Base-by-base conservation (phyloP, 92 coral and sea anemone genomes). In the Paramuricea clavata region DNA sequence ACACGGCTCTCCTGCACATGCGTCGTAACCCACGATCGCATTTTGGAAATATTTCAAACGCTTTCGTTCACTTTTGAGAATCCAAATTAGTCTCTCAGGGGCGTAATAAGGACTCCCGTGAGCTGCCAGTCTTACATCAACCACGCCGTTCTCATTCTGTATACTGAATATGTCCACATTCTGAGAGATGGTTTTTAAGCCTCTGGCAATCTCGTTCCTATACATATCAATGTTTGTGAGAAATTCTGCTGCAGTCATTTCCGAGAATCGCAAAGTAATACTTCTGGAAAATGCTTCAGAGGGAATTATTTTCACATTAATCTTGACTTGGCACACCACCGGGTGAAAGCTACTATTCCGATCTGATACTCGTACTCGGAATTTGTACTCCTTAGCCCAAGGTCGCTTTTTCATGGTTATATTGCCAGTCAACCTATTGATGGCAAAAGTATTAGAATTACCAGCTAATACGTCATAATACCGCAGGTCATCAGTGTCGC, bases 41-140 rank as follows among this genome's bases (percentile, higher is more conserved):
- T 81, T 74, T 59, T 80, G 79, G 60, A 54, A 36, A 32, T 70
- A 54, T 19, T 85, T 74, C 17, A 32, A 12, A 2, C 31, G 68
- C 2, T 39, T 86, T 12, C 98, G 74, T 72, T 78, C 86, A 70
- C 86, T 86, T 77, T 93, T 94, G 23, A 96, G 92, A 36, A 91
- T 11, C 19, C 97, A 94, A 27, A 91, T 74, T 86, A 96, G 70
- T 64, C 89, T 88, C 79, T 94, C 99, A 0, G 98, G 97, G n/a
- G 93, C 75, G 69, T 94, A 95, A 74, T 96, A 96, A 0, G 99
- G 99, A 61, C 99, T 96, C 0, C 99, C 99, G 77, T 96, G 99
- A 15, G 98, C 99, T 5, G 97, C 98, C 19, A 96, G 92, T 19
- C 98, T 90, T 17, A 95, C 92, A 85, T 95, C 98, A 22, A 93